These are phyloP conservation scores for Tupaia tana DNA, from an alignment of 2,113 vertebrate species.

Conservation along the genomic window DNA sequence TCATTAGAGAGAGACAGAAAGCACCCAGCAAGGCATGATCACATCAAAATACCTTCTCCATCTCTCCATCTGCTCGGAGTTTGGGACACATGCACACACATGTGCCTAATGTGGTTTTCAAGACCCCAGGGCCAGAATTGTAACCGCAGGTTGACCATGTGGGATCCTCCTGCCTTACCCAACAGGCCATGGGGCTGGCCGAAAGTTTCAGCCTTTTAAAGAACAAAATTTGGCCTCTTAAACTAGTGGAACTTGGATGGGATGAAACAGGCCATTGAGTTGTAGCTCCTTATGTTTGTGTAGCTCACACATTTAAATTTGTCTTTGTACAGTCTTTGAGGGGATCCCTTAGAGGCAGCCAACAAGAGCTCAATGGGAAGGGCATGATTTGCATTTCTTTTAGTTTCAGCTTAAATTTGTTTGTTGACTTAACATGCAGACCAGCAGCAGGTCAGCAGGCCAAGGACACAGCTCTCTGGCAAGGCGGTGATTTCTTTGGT, in stretches of 20 bases:
- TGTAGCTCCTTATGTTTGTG: conserved; percentile 1
- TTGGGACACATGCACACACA: too few species aligned
- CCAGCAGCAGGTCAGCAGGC: conserved; percentile 37
- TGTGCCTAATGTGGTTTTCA: too few species aligned
- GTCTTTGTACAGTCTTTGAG: neutral
- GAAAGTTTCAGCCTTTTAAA: neutral
- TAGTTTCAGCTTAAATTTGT: conserved; percentile 54
- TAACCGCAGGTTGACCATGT: too few species aligned
- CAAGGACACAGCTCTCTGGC: neutral
- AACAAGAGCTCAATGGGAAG: neutral
- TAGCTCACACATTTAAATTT: conserved; percentile 35
- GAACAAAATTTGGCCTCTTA: conserved; percentile 11
- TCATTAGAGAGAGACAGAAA: too few species aligned
- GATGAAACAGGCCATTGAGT: neutral
- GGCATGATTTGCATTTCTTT: conserved; percentile 65
- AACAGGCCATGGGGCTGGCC: too few species aligned
- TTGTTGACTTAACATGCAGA: conserved; percentile 53
- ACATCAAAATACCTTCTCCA: too few species aligned
- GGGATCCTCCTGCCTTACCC: too few species aligned
- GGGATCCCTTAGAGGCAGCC: neutral
- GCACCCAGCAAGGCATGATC: too few species aligned
- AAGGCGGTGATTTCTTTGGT: conserved; percentile 46
- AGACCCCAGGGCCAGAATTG: too few species aligned
- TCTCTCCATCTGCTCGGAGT: too few species aligned
- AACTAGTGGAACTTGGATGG: conserved; percentile 24